A percentile compares a stretch with the other conserved stretches of the same genome.
Conservation (phyloP, 2,113 vertebrate species). For the Gobio gobio region DNA sequence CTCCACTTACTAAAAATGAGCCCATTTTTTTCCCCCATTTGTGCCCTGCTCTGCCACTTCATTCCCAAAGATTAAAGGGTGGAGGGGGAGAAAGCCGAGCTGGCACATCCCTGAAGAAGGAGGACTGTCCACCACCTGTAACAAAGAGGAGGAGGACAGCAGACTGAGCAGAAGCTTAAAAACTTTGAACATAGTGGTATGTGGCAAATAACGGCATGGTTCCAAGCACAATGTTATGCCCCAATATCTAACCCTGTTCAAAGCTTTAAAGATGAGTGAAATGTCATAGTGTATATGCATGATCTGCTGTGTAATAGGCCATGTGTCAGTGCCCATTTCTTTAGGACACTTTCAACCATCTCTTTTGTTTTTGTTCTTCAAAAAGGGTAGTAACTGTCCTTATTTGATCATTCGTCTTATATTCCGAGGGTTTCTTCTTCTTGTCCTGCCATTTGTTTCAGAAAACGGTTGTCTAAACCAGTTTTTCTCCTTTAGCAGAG, state of each 20-base stretch:
- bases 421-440: background rate
- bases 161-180: constrained; percentile 61
- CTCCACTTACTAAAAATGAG: constrained; percentile 52
- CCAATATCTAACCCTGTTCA: constrained; percentile 32
- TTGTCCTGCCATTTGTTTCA: constrained; percentile 4
- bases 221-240: constrained; percentile 49
- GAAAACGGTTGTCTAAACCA: constrained; percentile 2
- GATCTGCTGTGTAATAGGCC: background rate
- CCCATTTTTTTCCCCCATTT: constrained; percentile 51
- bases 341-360: background rate
- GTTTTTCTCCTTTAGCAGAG: background rate
- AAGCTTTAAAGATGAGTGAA: constrained; percentile 14
- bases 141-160: constrained; percentile 58
- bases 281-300: constrained; percentile 22
- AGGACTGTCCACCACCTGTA: constrained; percentile 56
- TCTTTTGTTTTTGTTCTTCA: background rate
- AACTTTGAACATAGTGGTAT: constrained; percentile 60
- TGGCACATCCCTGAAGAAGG: constrained; percentile 58
- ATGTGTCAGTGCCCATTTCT: background rate
- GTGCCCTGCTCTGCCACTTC: constrained; percentile 53
- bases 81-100: constrained; percentile 57
- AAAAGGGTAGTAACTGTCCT: background rate
- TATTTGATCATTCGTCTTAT: background rate
- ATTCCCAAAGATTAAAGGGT: constrained; percentile 60
- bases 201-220: constrained; percentile 53